These are phyloP conservation scores for Pardalotus punctatus DNA, from an alignment of 2,113 vertebrate species.

Conservation along the genomic window DNA sequence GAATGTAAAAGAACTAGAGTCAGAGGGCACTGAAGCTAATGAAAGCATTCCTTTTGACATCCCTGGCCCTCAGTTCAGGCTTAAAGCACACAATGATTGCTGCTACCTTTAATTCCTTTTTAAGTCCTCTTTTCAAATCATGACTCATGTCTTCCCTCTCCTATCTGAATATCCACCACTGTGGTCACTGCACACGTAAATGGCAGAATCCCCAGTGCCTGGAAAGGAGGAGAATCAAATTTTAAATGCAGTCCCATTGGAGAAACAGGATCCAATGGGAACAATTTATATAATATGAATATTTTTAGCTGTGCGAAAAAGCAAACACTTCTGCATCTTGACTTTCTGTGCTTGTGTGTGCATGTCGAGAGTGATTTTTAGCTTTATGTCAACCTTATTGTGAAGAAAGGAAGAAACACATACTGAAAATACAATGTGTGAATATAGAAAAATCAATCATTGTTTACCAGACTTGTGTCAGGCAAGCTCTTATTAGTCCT, in stretches of 20 bases:
- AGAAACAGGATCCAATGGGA: not conserved
- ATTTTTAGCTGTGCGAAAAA: not conserved
- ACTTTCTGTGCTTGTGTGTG: not conserved
- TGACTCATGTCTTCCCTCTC: slow-evolving; percentile 3
- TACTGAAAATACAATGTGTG: not conserved
- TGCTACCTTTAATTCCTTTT: slow-evolving; percentile 40
- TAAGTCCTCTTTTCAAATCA: slow-evolving; percentile 4
- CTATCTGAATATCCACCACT: not conserved
- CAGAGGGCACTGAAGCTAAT: slow-evolving; percentile 28
- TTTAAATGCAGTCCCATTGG: not conserved
- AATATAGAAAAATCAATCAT: not conserved
- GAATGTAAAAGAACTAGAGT: slow-evolving; percentile 6
- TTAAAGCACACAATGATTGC: slow-evolving; percentile 13
- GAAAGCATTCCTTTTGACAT: slow-evolving; percentile 36
- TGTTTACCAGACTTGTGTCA: not conserved
- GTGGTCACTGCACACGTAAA: not conserved
- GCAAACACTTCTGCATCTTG: not conserved
- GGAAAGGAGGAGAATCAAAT: not conserved
- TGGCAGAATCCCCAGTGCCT: not conserved
- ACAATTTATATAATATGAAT: not conserved
- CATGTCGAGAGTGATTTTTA: not conserved
- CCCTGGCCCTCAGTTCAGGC: not conserved
- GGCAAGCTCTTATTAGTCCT: not conserved
- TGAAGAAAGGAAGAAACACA: not conserved
- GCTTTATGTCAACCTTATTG: not conserved